A percentile compares a stretch with the other conserved stretches of the same genome.
These are phyloP conservation scores for Seriola aureovittata DNA, from an alignment of 2,113 vertebrate genomes.

Conservation along the genomic window DNA sequence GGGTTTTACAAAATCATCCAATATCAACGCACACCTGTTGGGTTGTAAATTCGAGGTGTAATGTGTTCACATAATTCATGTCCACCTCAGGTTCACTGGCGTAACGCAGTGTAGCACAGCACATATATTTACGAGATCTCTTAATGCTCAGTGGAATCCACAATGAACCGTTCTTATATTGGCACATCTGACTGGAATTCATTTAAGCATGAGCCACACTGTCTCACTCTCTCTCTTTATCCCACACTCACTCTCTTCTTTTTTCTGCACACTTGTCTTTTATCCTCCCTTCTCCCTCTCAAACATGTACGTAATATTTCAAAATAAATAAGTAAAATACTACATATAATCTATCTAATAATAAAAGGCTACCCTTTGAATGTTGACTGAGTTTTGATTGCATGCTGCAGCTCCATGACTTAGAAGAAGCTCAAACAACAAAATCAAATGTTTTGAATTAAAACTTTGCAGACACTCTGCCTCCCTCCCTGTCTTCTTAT, in stretches of 20 bases:
- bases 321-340: slow-evolving; percentile 34
- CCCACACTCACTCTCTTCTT: background rate
- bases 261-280: background rate
- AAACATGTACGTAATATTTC: slow-evolving; percentile 26
- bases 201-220: background rate
- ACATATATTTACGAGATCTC: slow-evolving; percentile 23
- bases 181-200: slow-evolving; percentile 1
- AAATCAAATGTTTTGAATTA: slow-evolving; percentile 60
- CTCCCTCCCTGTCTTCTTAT: background rate
- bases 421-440: slow-evolving; percentile 59
- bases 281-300: slow-evolving; percentile 5
- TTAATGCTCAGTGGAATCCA: slow-evolving; percentile 34
- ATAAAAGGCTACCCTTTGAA: slow-evolving; percentile 40
- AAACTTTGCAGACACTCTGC: slow-evolving; percentile 40
- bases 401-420: slow-evolving; percentile 39
- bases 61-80: background rate
- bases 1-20: too few species aligned
- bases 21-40: background rate
- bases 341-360: slow-evolving; percentile 40
- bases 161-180: background rate
- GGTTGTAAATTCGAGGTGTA: background rate
- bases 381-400: slow-evolving; percentile 67
- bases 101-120: slow-evolving; percentile 5
- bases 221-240: background rate
- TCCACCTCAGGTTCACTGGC: background rate